Conservation (phyloP, 2,797 vertebrate genomes). For the Morelia viridis region DNA sequence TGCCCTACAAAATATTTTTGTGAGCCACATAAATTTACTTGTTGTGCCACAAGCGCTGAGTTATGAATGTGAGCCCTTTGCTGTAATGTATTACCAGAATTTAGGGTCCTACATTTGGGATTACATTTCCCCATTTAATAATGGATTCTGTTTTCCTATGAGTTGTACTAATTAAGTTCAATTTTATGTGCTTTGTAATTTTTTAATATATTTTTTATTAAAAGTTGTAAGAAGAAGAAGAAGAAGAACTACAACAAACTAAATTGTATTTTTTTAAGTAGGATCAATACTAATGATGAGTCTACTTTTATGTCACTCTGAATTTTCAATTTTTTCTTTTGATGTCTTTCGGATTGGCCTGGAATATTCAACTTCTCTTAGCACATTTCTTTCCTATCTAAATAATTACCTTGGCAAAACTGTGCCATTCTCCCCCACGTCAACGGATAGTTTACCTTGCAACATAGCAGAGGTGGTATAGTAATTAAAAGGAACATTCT, state of each 20-base stretch:
- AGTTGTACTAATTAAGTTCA: neutral
- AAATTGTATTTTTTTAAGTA: neutral
- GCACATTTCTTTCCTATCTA: neutral
- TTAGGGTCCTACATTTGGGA: neutral
- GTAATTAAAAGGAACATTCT: constrained; percentile 92
- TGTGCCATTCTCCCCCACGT: neutral
- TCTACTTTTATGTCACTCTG: neutral
- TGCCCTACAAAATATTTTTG: neutral
- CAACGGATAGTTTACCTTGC: constrained; percentile 79
- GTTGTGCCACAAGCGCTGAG: neutral
- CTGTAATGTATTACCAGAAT: neutral
- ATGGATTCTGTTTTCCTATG: neutral
- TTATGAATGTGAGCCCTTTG: neutral
- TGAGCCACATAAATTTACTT: neutral
- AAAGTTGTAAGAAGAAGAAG: neutral
- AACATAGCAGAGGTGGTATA: constrained; percentile 95
- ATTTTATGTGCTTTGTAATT: neutral
- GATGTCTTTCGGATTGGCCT: neutral
- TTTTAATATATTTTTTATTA: neutral
- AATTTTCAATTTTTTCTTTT: neutral
- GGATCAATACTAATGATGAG: neutral
- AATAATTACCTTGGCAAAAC: neutral
- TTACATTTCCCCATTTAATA: neutral
- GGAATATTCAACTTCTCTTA: neutral
- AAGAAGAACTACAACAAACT: neutral